Evolutionary conservation across 1,140 invertebrate species (phyloP).

Genomic region (Ridgeia piscesae): DNA sequence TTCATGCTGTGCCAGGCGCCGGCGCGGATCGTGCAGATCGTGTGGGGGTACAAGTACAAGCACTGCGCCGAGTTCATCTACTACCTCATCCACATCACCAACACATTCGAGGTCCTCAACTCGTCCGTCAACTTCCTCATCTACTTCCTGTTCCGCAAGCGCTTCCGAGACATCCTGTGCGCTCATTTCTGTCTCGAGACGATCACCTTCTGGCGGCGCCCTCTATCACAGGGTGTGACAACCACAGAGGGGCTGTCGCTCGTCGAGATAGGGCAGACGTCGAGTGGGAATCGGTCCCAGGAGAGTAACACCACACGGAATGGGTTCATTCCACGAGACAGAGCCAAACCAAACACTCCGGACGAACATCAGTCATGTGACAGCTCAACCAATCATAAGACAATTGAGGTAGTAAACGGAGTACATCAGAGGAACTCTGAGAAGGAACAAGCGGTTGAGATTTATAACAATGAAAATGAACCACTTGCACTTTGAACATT

Average conservation of each 20-base stretch:
- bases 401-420: background rate
- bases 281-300: background rate
- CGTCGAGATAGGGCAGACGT: slow-evolving; percentile 2
- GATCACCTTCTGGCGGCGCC: slow-evolving; percentile 1
- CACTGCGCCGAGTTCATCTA: slow-evolving; percentile 20
- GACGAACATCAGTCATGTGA: background rate
- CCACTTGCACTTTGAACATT: background rate
- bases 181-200: background rate
- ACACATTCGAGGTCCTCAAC: slow-evolving; percentile 28
- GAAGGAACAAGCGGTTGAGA: background rate
- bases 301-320: background rate
- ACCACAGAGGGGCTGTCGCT: slow-evolving; percentile 18
- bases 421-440: background rate
- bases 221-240: background rate
- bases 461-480: background rate
- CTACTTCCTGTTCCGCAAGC: slow-evolving; percentile 27
- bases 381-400: background rate
- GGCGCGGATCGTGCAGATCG: slow-evolving; percentile 25
- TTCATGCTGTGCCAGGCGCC: slow-evolving; percentile 27
- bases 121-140: slow-evolving; percentile 31
- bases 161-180: slow-evolving; percentile 27
- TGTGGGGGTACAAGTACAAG: slow-evolving; percentile 22
- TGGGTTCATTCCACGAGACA: background rate
- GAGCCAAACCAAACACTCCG: background rate
- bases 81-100: slow-evolving; percentile 24